Evolutionary conservation across 2,888 invertebrate genomes (phyloP).

Genomic region (Pristionchus exspectatus): DNA sequence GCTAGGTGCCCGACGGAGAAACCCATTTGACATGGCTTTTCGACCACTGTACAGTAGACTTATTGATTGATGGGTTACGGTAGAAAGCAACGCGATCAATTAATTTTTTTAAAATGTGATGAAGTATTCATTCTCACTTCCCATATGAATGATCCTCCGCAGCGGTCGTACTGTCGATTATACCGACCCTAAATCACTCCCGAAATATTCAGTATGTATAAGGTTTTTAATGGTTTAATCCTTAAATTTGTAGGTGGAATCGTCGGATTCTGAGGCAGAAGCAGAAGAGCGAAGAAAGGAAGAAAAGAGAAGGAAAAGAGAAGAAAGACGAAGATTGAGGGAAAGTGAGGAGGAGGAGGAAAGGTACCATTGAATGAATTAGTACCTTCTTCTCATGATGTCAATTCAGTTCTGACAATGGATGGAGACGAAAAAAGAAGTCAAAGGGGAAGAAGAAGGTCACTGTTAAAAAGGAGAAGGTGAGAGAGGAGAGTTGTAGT

Average conservation of each 20-base stretch:
- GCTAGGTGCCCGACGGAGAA: too few species aligned
- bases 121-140: background rate
- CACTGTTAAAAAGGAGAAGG: constrained; percentile 49
- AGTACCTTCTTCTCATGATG: background rate
- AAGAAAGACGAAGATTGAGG: constrained; percentile 30
- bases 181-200: background rate
- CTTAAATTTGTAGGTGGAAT: background rate
- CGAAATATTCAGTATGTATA: background rate
- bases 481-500: background rate
- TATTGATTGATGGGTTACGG: too few species aligned
- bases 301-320: background rate
- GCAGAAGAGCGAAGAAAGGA: constrained; percentile 17
- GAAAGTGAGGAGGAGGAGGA: constrained; percentile 50
- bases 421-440: constrained; percentile 30
- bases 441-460: constrained; percentile 4
- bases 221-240: background rate
- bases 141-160: background rate
- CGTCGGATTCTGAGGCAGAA: constrained; percentile 42
- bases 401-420: constrained; percentile 22
- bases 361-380: background rate
- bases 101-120: too few species aligned
- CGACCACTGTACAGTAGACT: too few species aligned
- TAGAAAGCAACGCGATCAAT: background rate
- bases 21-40: too few species aligned
- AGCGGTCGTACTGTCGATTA: background rate